Evolutionary conservation across 1,140 invertebrate species (phyloP).

Genomic region (Colletes gigas): DNA sequence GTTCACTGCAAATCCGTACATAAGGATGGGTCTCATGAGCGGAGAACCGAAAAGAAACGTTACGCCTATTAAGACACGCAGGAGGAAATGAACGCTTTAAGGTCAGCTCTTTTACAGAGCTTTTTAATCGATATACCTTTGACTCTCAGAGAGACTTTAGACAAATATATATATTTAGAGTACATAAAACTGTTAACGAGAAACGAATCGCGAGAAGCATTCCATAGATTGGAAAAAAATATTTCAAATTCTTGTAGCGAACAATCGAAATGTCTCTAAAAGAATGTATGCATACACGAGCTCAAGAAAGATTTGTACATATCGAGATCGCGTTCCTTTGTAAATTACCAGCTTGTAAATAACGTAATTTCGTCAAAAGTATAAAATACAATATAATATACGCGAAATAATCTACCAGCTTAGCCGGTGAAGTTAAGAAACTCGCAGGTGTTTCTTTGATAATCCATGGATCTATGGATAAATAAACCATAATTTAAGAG

Average conservation of each 20-base stretch:
- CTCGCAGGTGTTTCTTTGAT: constrained; percentile 17
- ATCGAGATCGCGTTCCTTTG: neutral
- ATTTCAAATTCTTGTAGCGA: neutral
- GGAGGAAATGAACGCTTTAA: constrained; percentile 3
- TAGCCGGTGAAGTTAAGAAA: constrained; percentile 1
- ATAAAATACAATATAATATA: neutral
- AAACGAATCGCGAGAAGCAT: neutral
- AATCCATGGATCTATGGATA: constrained; percentile 18
- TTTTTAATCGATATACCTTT: neutral
- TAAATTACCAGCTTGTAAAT: constrained; percentile 1
- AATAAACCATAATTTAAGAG: neutral
- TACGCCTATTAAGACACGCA: neutral
- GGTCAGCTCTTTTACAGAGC: neutral
- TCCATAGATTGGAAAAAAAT: constrained; percentile 5
- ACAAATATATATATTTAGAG: constrained; percentile 16
- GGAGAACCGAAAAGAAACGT: neutral
- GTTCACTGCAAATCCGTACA: constrained; percentile 67
- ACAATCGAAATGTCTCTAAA: neutral
- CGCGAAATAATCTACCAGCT: neutral
- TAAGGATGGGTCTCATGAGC: neutral
- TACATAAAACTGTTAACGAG: neutral
- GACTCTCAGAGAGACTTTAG: neutral
- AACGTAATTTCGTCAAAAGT: neutral
- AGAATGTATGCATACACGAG: neutral
- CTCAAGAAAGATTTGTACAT: neutral